These are phyloP conservation scores for Cantharis flavilabris DNA, from an alignment of 2,888 invertebrate species.

Conservation along the genomic window DNA sequence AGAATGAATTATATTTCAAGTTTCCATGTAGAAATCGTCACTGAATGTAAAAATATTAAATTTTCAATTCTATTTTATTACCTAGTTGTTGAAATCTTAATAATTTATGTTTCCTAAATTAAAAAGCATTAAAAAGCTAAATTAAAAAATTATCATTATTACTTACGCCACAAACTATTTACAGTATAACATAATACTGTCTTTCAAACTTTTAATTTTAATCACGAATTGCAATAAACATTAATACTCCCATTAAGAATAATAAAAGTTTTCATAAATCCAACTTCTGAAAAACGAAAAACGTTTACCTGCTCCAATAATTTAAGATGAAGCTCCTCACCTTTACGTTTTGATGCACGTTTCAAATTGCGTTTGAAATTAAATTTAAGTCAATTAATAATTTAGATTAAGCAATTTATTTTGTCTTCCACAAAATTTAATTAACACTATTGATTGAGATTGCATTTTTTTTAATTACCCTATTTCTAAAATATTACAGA, in stretches of 20 bases:
- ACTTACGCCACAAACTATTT: too few relatives aligned
- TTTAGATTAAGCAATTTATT: neutral
- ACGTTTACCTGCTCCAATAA: neutral
- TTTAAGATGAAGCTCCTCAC: neutral
- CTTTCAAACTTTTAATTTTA: neutral
- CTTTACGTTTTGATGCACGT: neutral
- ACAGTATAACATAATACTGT: too few relatives aligned
- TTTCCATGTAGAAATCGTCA: slow-evolving; percentile 27
- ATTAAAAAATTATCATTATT: too few relatives aligned
- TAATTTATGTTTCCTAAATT: neutral
- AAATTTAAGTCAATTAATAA: neutral
- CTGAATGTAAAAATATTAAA: slow-evolving; percentile 32
- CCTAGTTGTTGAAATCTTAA: neutral
- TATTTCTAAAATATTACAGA: neutral
- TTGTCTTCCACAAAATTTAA: neutral
- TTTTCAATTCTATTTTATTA: slow-evolving; percentile 26
- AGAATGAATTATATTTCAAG: slow-evolving; percentile 32
- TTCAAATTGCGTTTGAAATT: neutral
- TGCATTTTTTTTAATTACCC: neutral
- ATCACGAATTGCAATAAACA: neutral
- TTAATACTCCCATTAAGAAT: neutral
- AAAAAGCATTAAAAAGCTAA: neutral
- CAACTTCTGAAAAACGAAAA: neutral
- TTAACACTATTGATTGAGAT: neutral
- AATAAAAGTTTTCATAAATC: neutral